Conservation (phyloP, 2,888 invertebrate species). For the Diarsia dahlii region DNA sequence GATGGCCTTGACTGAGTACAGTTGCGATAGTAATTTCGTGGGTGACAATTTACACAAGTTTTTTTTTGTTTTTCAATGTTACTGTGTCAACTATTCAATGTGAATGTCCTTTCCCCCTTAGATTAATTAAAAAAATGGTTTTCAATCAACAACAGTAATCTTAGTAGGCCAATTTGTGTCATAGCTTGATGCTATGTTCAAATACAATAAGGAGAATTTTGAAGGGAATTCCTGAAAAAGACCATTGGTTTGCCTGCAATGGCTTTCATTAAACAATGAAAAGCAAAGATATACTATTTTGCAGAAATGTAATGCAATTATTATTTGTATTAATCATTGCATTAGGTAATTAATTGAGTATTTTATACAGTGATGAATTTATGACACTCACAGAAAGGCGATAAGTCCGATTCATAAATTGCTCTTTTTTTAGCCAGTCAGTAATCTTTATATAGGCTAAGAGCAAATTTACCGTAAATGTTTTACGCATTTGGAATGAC, state of each 20-base stretch:
- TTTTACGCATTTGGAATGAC: slow-evolving; percentile 63
- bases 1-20: slow-evolving; percentile 45
- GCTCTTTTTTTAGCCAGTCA: slow-evolving; percentile 12
- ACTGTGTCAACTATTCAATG: slow-evolving; percentile 1
- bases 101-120: background rate
- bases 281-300: too few relatives aligned
- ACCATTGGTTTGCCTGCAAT: background rate
- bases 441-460: slow-evolving; percentile 15
- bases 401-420: slow-evolving; percentile 2
- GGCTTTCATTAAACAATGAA: too few relatives aligned
- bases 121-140: background rate
- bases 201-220: background rate
- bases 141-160: background rate
- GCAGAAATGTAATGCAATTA: background rate
- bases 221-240: background rate
- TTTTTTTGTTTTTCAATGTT: slow-evolving; percentile 19
- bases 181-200: background rate
- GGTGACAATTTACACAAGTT: slow-evolving; percentile 19
- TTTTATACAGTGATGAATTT: too few relatives aligned
- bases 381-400: background rate
- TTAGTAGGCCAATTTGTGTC: background rate
- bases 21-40: slow-evolving; percentile 33
- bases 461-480: slow-evolving; percentile 26
- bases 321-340: too few relatives aligned
- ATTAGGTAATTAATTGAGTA: too few relatives aligned